phyloP scores from a whole-genome alignment of 2,797 vertebrate species.

The Peromyscus nudipes region DNA sequence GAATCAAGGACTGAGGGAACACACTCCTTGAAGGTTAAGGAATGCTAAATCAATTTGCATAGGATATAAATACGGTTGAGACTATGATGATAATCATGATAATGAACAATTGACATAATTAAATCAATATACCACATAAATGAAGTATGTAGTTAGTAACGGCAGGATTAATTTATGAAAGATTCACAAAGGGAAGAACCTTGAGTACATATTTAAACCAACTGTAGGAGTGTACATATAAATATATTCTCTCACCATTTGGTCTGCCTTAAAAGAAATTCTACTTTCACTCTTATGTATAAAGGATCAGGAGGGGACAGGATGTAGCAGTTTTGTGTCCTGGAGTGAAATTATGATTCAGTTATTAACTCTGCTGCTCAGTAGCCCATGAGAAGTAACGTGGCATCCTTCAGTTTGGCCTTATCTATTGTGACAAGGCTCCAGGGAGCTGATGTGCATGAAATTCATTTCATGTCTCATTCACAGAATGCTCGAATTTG shows the following conservation, averaged over 20 bases:
- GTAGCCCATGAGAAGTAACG: constrained; percentile 83
- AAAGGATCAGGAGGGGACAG: constrained; percentile 86
- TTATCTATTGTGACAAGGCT: constrained; percentile 90
- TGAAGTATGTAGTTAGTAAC: constrained; percentile 49
- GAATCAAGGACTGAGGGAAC: neutral
- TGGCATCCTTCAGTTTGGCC: constrained; percentile 84
- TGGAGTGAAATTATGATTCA: constrained; percentile 87
- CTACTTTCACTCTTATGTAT: constrained; percentile 69
- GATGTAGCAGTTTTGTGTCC: constrained; percentile 81
- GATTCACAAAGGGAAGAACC: neutral
- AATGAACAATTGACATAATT: neutral
- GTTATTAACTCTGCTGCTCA: constrained; percentile 87
- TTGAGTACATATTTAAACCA: constrained; percentile 34
- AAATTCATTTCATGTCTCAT: constrained; percentile 89
- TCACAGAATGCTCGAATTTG: constrained; percentile 84
- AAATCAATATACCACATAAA: neutral
- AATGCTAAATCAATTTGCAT: neutral
- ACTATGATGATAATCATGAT: neutral
- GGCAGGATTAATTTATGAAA: constrained; percentile 43
- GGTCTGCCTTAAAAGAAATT: constrained; percentile 73
- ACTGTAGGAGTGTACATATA: neutral
- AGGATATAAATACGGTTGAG: neutral
- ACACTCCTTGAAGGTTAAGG: neutral
- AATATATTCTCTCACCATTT: constrained; percentile 54
- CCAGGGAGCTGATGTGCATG: constrained; percentile 78